phyloP scores from a whole-genome alignment of 2,113 vertebrate species.

The Lagopus leucura region DNA sequence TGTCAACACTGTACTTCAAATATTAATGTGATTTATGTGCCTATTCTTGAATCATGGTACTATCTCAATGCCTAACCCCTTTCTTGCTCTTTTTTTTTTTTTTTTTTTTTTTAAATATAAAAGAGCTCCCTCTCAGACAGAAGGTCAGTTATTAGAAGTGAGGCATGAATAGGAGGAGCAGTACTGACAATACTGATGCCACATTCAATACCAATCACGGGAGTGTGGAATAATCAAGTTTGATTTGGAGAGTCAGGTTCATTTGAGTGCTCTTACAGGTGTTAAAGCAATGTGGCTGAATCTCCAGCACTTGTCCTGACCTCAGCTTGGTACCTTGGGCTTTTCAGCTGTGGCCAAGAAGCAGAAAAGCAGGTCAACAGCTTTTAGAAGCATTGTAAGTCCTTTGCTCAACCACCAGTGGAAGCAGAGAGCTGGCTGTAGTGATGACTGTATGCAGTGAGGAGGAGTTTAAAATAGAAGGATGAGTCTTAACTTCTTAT shows the following conservation, averaged over 20 bases:
- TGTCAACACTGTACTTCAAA: background rate
- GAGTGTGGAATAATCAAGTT: background rate
- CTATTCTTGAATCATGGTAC: slow-evolving; percentile 17
- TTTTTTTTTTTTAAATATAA: background rate
- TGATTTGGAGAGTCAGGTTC: background rate
- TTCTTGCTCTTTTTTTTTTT: background rate
- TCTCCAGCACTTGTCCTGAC: background rate
- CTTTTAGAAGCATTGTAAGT: background rate
- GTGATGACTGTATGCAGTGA: background rate
- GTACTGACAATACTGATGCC: background rate
- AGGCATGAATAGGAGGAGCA: background rate
- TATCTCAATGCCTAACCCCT: slow-evolving; percentile 4
- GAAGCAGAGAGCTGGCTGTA: background rate
- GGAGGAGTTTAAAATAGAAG: background rate
- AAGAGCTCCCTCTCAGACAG: background rate
- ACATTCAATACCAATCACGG: background rate
- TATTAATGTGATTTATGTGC: slow-evolving; percentile 5
- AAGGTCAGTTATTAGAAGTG: background rate
- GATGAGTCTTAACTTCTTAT: background rate
- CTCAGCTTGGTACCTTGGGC: background rate
- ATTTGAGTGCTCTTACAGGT: background rate
- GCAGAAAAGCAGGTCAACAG: background rate
- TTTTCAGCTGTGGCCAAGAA: background rate
- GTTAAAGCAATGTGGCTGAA: background rate
- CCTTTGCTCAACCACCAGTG: background rate